Percentiles rank a stretch among this genome's conserved stretches.
Evolutionary conservation across 2,797 vertebrate genomes (phyloP).

Genomic region (Sciurus carolinensis): DNA sequence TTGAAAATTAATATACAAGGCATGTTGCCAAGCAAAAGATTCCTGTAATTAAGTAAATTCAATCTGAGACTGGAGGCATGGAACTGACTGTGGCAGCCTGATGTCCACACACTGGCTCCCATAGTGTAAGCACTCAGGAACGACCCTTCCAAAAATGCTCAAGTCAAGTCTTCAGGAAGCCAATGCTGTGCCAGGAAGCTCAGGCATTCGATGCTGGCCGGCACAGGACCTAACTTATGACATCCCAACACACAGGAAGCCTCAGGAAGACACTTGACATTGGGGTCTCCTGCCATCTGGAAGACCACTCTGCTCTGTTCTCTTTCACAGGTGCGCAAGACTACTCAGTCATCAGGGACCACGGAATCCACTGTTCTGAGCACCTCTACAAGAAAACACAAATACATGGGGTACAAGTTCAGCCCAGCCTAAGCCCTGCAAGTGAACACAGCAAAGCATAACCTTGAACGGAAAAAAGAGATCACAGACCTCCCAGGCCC

Average conservation of each 20-base stretch:
- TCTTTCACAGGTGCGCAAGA: slow-evolving; percentile 96
- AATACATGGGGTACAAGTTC: slow-evolving; percentile 6
- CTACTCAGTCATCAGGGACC: slow-evolving; percentile 95
- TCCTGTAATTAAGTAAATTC: slow-evolving; percentile 51
- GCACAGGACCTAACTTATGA: background rate
- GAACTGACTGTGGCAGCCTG: background rate
- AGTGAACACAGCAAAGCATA: slow-evolving; percentile 19
- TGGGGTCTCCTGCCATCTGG: slow-evolving; percentile 94
- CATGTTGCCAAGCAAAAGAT: background rate
- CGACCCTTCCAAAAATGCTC: slow-evolving; percentile 16
- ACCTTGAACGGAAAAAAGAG: background rate
- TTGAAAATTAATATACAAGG: slow-evolving; percentile 35
- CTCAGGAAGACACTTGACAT: rapidly evolving
- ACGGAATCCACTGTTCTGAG: slow-evolving; percentile 96
- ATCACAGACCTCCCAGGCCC: background rate
- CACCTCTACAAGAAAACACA: slow-evolving; percentile 89
- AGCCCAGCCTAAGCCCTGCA: background rate
- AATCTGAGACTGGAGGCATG: slow-evolving; percentile 17
- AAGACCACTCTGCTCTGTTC: slow-evolving; percentile 94
- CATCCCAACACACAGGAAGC: background rate
- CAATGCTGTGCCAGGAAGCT: background rate
- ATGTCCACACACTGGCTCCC: background rate
- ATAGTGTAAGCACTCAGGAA: background rate
- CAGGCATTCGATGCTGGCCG: background rate
- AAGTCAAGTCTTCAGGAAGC: background rate